phyloP scores from a whole-genome alignment of 2,113 vertebrate genomes.

The Bujurquina vittata region DNA sequence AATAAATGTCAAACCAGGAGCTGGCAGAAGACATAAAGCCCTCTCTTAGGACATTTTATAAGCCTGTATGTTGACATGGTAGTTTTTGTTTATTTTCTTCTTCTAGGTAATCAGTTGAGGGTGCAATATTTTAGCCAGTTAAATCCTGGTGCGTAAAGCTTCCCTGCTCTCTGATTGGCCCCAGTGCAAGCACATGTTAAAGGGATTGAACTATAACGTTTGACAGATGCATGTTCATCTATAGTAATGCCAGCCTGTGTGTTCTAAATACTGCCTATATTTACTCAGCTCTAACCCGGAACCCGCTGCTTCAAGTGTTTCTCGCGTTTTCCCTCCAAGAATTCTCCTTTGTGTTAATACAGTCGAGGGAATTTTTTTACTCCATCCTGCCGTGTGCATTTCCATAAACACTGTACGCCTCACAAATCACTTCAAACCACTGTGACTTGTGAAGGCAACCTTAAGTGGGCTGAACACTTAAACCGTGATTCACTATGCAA shows the following conservation, averaged over 20 bases:
- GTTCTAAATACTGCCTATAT: slow-evolving; percentile 5
- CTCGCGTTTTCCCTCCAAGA: slow-evolving; percentile 24
- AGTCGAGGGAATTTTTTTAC: slow-evolving; percentile 44
- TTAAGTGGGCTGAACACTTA: slow-evolving; percentile 81
- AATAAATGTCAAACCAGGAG: neutral
- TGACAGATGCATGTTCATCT: neutral
- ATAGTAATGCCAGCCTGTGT: neutral
- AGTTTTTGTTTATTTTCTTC: neutral
- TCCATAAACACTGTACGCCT: slow-evolving; percentile 82
- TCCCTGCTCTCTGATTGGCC: neutral
- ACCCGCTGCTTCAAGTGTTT: slow-evolving; percentile 36
- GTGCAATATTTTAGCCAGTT: neutral
- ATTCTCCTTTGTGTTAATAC: slow-evolving; percentile 63
- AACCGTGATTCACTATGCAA: slow-evolving; percentile 72
- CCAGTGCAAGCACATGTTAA: neutral
- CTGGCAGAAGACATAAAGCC: neutral
- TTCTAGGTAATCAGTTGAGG: neutral
- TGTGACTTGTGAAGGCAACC: slow-evolving; percentile 79
- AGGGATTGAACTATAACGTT: neutral
- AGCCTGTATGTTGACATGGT: neutral
- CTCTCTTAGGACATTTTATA: neutral
- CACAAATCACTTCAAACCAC: slow-evolving; percentile 82
- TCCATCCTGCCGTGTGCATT: slow-evolving; percentile 77
- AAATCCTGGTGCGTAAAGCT: neutral
- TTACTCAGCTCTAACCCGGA: slow-evolving; percentile 11